These are phyloP conservation scores for Malurus leucopterus DNA, from an alignment of 2,797 vertebrate genomes.

Conservation along the genomic window DNA sequence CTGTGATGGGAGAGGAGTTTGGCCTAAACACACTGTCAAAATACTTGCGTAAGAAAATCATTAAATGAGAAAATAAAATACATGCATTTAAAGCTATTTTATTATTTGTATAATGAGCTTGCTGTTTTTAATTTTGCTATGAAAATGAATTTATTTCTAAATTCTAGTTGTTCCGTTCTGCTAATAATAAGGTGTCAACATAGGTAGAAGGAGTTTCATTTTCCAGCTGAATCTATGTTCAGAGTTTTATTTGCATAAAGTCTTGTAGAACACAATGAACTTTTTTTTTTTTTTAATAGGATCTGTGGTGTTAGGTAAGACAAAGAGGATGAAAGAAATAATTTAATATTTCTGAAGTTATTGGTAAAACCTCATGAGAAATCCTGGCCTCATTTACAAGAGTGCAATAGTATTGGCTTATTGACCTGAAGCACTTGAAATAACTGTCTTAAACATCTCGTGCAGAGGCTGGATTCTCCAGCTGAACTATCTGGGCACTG, in stretches of 20 bases:
- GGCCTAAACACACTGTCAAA: not conserved
- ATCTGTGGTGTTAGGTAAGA: not conserved
- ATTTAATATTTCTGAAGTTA: slow-evolving; percentile 17
- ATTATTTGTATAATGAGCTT: not conserved
- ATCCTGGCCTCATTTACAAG: slow-evolving; percentile 20
- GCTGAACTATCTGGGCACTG: not conserved
- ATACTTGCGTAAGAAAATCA: not conserved
- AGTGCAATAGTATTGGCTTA: slow-evolving; percentile 1
- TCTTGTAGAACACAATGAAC: not conserved
- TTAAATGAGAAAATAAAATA: not conserved
- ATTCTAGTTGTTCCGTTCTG: not conserved
- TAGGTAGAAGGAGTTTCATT: not conserved
- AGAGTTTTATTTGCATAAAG: not conserved
- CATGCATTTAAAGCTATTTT: not conserved
- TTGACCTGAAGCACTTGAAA: slow-evolving; percentile 42
- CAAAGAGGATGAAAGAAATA: not conserved
- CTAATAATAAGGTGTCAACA: not conserved
- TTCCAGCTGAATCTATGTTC: not conserved
- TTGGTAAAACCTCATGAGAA: slow-evolving; percentile 19
- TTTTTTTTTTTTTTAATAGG: not conserved
- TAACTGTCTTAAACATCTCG: not conserved
- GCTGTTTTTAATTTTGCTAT: not conserved
- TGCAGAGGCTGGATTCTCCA: not conserved
- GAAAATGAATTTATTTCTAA: not conserved
- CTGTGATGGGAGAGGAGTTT: not conserved